Evolutionary conservation across 2,888 invertebrate genomes (phyloP), one percentile per base, ranked within the genome.

Genomic region (Drosophila prolongata): DNA sequence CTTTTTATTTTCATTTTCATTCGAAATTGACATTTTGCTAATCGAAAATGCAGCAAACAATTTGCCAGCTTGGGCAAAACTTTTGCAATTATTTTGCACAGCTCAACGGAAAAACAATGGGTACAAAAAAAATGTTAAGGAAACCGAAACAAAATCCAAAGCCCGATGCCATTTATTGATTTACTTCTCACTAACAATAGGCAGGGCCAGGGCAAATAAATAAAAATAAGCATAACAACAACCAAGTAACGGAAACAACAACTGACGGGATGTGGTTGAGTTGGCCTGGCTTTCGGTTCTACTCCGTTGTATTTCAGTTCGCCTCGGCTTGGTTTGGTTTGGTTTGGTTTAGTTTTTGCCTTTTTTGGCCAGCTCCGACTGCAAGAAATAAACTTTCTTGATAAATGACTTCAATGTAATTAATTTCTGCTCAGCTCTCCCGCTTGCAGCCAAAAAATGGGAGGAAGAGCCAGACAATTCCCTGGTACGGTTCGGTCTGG

Each of bases 361-460:
- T 71, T 70, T 60, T 69, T 69, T 52, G 69, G 44, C 54, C 71
- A 9, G 50, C 73, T 62, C 73, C 52, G 73, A 46, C 57, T 70
- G 84, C 87, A 83, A 86, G 87, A 85, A 85, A 88, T 85, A 88
- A 88, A 85, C 85, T 85, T 85, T 87, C 87, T 87, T 85, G 85
- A 85, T 89, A 85, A 85, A 85, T 85, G 89, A 89, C 85, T 89
- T 89, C 85, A 89, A 89, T 85, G 85, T 85, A 85, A 85, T 85
- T 85, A 85, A 89, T 85, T 85, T 89, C 80, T 80, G 81, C 87
- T 86, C 88, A 83, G 81, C 69, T 79, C 47, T 47, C 14, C 40
- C 73, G 84, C 82, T 76, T 84, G 87, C 85, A 84, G 68, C 71
- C 65, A 57, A 19, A 57, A 47, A 47, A 42, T 44, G 47, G 42